Evolutionary conservation across 2,113 vertebrate genomes (phyloP).

Genomic region (Pygoscelis adeliae): DNA sequence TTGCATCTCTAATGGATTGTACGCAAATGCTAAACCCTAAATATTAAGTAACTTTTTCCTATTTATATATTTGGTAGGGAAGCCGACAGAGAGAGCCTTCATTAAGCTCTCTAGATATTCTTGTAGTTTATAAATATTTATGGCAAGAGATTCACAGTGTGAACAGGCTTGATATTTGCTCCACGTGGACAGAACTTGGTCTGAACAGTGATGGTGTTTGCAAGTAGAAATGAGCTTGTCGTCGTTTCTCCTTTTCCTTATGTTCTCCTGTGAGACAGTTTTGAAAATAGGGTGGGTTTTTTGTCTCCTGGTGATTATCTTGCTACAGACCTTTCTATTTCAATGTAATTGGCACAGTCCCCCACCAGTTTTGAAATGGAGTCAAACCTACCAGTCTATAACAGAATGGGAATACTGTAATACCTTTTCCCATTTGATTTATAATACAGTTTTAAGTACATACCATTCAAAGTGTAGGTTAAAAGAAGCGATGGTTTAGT

Average conservation of each 20-base stretch:
- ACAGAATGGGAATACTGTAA: background rate
- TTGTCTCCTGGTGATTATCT: background rate
- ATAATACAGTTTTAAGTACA: background rate
- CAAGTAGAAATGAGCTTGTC: background rate
- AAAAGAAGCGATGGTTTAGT: background rate
- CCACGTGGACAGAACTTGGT: background rate
- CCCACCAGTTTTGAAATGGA: background rate
- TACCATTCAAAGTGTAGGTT: background rate
- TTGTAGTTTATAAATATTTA: background rate
- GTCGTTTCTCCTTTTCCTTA: background rate
- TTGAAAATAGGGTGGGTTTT: background rate
- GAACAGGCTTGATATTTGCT: background rate
- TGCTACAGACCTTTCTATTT: background rate
- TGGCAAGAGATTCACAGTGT: background rate
- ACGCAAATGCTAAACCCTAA: background rate
- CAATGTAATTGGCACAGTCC: background rate
- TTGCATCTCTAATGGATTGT: background rate
- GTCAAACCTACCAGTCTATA: background rate
- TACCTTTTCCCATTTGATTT: background rate
- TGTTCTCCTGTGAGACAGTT: background rate
- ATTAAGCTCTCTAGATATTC: background rate
- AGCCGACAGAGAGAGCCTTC: background rate
- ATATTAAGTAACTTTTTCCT: background rate
- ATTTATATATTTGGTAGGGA: background rate
- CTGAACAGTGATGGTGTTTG: background rate